Base-by-base conservation (phyloP, 2,888 invertebrate species). In the Drosophila dives region DNA sequence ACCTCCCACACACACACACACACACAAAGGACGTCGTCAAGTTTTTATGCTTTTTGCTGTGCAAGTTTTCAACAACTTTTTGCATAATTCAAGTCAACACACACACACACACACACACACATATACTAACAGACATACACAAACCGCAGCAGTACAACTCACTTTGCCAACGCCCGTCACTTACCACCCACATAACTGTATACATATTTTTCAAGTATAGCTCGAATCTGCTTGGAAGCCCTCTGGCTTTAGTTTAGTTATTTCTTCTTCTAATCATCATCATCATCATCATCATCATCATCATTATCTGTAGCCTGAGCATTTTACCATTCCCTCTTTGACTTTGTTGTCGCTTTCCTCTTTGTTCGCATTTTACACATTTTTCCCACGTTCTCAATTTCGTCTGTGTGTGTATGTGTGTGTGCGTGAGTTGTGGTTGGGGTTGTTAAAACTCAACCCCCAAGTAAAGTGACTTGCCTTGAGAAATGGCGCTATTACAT, bases 11-110 rank as follows among this genome's bases (percentile, higher is more conserved):
- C 54, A 56, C 42, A 33, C 59, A 49, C 45, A 34, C 50, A 50
- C 54, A 72, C 48, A 26, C 60, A 63, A 33, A 36, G 54, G 34
- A 60, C 76, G 72, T 62, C 67, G 69, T 69, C 70, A 71, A 69
- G 68, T 68, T 77, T 80, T 80, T 83, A 77, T 83, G 75, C 58
- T 60, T 71, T 83, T 73, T 80, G 54, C 71, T 58, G 51, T 67
- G 69, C 73, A 81, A 83, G 72, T 81, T 82, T 83, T 83, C 67
- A 82, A 77, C 81, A 83, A 85, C 84, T 86, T 86, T 86, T 85
- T 80, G 71, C 86, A 83, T 83, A 85, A 81, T 85, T 83, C 60
- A 81, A 71, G 68, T 61, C 54, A 55, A 71, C 51, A 59, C 38
- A 38, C 64, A 62, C 40, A 38, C 60, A 20, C 53, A 53, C 12